These are phyloP conservation scores for Saimiri boliviensis DNA, from an alignment of 2,113 vertebrate species.

Conservation along the genomic window DNA sequence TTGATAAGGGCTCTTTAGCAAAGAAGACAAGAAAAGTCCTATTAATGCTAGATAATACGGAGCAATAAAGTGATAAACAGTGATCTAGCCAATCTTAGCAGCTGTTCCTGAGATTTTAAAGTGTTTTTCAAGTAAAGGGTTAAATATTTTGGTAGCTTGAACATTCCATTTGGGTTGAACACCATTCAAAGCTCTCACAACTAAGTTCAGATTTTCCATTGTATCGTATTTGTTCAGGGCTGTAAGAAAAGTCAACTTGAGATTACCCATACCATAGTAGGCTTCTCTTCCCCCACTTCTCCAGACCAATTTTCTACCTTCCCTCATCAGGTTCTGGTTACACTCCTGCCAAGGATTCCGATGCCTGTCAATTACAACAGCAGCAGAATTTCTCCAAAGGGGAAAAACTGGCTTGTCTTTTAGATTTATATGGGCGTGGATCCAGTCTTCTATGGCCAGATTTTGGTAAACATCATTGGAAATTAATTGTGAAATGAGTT, in stretches of 20 bases:
- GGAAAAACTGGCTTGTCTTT: conserved; percentile 85
- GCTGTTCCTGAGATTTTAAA: conserved; percentile 95
- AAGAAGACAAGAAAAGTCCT: conserved; percentile 81
- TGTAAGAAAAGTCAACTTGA: conserved; percentile 94
- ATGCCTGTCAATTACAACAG: conserved; percentile 92
- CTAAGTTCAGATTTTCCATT: conserved; percentile 87
- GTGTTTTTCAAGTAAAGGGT: conserved; percentile 87
- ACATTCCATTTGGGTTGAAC: conserved; percentile 85
- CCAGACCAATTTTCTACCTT: conserved; percentile 87
- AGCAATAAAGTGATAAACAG: conserved; percentile 92
- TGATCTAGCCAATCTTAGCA: conserved; percentile 88
- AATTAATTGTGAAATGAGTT: conserved; percentile 86
- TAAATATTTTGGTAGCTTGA: conserved; percentile 85
- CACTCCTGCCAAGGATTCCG: conserved; percentile 90
- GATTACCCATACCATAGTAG: conserved; percentile 92
- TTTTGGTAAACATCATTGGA: conserved; percentile 91
- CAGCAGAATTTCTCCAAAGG: conserved; percentile 90
- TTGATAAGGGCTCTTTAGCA: conserved; percentile 86
- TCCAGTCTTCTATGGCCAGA: conserved; percentile 94
- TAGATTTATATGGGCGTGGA: conserved; percentile 88
- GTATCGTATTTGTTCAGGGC: conserved; percentile 88
- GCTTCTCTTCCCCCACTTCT: conserved; percentile 92
- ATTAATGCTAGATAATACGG: conserved; percentile 87
- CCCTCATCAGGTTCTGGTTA: conserved; percentile 9
- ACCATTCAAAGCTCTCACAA: conserved; percentile 86